Evolutionary conservation across 2,888 invertebrate genomes (phyloP).

Genomic region (Lomographa bimaculata): DNA sequence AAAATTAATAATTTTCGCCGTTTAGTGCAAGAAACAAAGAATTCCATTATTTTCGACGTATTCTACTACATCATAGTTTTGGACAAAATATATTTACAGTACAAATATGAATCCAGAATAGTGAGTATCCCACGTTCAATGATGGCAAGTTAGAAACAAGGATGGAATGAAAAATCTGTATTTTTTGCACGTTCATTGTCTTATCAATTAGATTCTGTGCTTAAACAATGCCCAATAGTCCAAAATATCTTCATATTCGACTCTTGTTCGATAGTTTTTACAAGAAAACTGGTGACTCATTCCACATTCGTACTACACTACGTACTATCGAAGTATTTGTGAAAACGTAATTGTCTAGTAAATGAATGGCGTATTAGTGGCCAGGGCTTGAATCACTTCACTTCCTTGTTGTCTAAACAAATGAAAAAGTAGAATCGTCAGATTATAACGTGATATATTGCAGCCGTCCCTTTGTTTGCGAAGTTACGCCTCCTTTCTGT

Average conservation of each 20-base stretch:
- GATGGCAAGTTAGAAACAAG: constrained; percentile 59
- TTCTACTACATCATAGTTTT: constrained; percentile 58
- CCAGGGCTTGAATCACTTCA: constrained; percentile 44
- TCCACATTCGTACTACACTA: constrained; percentile 65
- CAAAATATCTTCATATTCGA: too few relatives aligned
- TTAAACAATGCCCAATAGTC: too few relatives aligned
- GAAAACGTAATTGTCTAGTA: constrained; percentile 62
- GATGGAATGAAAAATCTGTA: constrained; percentile 61
- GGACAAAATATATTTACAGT: constrained; percentile 65
- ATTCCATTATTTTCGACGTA: constrained; percentile 59
- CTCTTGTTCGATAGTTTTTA: constrained; percentile 28
- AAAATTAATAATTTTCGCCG: constrained; percentile 69
- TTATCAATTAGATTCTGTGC: constrained; percentile 37
- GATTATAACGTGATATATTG: constrained; percentile 3
- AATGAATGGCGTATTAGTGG: constrained; percentile 66
- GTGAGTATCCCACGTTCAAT: constrained; percentile 85
- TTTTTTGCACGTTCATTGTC: constrained; percentile 72
- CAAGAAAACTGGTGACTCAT: constrained; percentile 67
- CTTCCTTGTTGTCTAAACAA: constrained; percentile 38
- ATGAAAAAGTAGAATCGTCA: constrained; percentile 3
- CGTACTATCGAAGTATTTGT: constrained; percentile 60
- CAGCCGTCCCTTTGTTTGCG: constrained; percentile 47
- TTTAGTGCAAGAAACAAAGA: constrained; percentile 76
- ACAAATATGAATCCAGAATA: constrained; percentile 92
- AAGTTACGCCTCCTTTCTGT: constrained; percentile 57